Evolutionary conservation across 2,888 invertebrate genomes (phyloP).

Genomic region (Zelleria hepariella): DNA sequence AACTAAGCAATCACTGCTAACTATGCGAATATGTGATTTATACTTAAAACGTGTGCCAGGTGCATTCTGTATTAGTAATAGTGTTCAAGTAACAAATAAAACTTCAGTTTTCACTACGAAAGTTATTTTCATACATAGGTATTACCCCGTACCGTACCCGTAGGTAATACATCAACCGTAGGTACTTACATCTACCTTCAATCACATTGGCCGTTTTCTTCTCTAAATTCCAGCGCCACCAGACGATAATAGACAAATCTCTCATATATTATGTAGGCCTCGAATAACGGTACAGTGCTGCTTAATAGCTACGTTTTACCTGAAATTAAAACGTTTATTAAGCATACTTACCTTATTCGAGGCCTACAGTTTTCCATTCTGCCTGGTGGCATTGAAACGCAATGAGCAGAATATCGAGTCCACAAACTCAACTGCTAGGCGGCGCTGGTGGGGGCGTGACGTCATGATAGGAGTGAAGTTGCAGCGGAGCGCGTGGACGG

Average conservation of each 20-base stretch:
- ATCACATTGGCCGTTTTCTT: not conserved
- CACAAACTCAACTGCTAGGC: not conserved
- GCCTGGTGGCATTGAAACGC: not conserved
- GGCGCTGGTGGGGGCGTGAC: not conserved
- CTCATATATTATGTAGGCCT: conserved; percentile 1
- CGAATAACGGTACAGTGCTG: not conserved
- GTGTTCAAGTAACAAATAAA: too few relatives aligned
- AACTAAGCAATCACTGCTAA: too few relatives aligned
- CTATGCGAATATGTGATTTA: too few relatives aligned
- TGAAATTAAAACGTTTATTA: conserved; percentile 6
- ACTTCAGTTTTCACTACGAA: too few relatives aligned
- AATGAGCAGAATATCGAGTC: not conserved
- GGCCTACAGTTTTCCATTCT: conserved; percentile 2
- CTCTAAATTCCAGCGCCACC: conserved; percentile 1
- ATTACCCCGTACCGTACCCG: too few relatives aligned
- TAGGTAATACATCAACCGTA: not conserved
- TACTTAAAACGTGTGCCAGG: too few relatives aligned
- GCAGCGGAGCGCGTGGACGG: too few relatives aligned
- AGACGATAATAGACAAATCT: conserved; percentile 7
- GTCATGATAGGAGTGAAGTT: too few relatives aligned
- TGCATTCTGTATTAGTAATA: too few relatives aligned
- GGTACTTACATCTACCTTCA: not conserved
- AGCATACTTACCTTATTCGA: conserved; percentile 7
- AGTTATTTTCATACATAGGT: not conserved
- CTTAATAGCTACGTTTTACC: conserved; percentile 9